Base-by-base conservation (phyloP, 2,113 vertebrate genomes). In the Xyliphius kryptos region DNA sequence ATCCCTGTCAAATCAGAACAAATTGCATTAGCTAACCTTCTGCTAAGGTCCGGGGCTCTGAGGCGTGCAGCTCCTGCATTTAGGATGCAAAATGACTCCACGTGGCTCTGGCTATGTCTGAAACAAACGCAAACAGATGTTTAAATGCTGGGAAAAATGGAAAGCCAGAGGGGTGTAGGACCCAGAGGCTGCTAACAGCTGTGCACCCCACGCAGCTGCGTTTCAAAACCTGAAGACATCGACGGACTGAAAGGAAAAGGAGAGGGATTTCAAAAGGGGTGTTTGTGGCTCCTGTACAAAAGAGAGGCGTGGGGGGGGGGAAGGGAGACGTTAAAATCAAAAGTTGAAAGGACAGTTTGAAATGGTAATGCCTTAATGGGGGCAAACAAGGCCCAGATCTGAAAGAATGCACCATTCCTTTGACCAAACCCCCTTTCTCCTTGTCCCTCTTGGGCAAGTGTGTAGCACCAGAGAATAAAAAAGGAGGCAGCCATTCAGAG, bases 331-430 rank as follows among this genome's bases (percentile, higher is more conserved):
- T 81, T 78, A 75, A 74, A 78, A 63, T 54, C 60, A 61, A 71
- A 46, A 70, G 68, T 62, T 58, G 63, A 76, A 81, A 83, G 73
- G 79, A 80, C 81, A 85, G 83, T 85, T 85, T 81, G 77, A 83
- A 80, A 85, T 87, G 82, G 80, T 80, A 86, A 87, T 82, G 77
- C 67, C 54, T 51, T 51, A 49, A 57, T 53, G 50, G 48, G 68
- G 56, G 43, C 22, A 86, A 86, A 87, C 83, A 84, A 84, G 79
- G 81, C 83, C 82, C 83, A 87, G 83, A 87, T 87, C 83, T 85
- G 81, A 85, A 83, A 85, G 81, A 81, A 86, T 82, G 77, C 71
- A 36, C 16, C 50, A 67, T 74, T 83, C 67, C 75, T 81, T 75
- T 79, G 73, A 86, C 83, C 85, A 85, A 83, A 81, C 47, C 53